Base-by-base conservation (phyloP, 1,140 invertebrate genomes). In the Meteorus sp. region DNA sequence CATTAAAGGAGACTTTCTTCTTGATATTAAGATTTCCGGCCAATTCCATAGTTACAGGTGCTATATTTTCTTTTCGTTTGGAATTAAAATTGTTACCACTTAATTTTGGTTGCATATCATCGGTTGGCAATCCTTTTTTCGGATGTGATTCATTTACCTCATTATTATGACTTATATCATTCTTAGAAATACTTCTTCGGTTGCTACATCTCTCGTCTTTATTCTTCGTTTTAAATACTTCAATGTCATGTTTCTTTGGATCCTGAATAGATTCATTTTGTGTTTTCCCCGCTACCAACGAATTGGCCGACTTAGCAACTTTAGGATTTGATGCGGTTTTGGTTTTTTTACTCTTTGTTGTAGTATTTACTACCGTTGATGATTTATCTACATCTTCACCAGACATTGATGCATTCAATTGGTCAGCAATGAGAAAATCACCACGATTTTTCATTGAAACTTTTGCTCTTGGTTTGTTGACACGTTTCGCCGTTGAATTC, bases 1-100 rank as follows among this genome's bases (percentile, higher is more conserved):
- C 25, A 41, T 60, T 60, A n/a, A 74, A 76, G 2, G 62, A 60
- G 0, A 72, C 72, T 20, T 17, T 59, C 45, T 72, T 73, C 1
- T 55, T 60, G 13, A 13, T n/a, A n/a, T n/a, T n/a, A n/a, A n/a
- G n/a, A n/a, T 43, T 17, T 47, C 45, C 0, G 1, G 1, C 25
- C 0, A n/a, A 41, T 59, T 45, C 55, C 11, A 2, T 17, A 13
- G 13, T 45, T 17, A 9, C 17, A 2, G 8, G 6, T 35, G 56
- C 17, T 53, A 9, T 7, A 57, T 45, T 50, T 56, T 56, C 45
- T 15, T 62, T 61, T 13, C 48, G 41, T 0, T 17, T 2, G 2
- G 29, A 4, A n/a, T 48, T 51, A 5, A 2, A 13, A 9, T 19
- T 9, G 27, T 9, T 5, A 29, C 9, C 27, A 4, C 4, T 5